Evolutionary conservation across 1,140 invertebrate genomes (phyloP), one percentile per base, ranked within the genome.

Genomic region (Heliconius hewitsoni): DNA sequence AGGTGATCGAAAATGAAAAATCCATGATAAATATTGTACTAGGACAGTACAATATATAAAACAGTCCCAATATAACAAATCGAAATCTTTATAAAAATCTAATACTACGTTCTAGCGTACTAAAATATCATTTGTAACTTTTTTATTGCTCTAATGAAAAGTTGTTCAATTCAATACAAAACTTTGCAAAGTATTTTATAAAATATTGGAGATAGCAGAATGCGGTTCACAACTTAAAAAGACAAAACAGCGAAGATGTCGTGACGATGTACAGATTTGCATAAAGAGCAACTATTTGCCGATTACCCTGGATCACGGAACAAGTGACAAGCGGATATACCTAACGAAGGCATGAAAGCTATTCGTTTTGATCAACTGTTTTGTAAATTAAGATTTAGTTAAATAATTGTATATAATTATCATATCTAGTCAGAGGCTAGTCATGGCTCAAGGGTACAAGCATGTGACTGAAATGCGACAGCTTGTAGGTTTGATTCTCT

Each of bases 231-330:
- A 79, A 84, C 77, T 84, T 88, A 87, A 91, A 90, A 89, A 89
- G 89, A 86, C 86, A 86, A 86, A 88, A 88, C 85, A 87, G 74
- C 84, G 87, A 86, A 82, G 86, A 85, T 91, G 86, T 90, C 90
- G 89, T 91, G 89, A 84, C 88, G 84, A 84, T 86, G 82, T 86
- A 81, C 82, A 84, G 87, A 91, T 91, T 93, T 90, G 87, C 89
- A 91, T 93, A 91, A 93, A 93, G 86, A 89, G 86, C 87, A 90
- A 91, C 91, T 91, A 87, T 87, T 90, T 85, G 84, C 83, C 86
- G 87, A 89, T 87, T 87, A 86, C 84, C 80, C 79, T 82, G 77
- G 73, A n/a, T 74, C 37, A 16, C n/a, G 74, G 55, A 72, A 50
- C 39, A 84, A 85, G 79, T 79, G 34, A 87, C 73, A 83, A 80